Evolutionary conservation across 2,888 invertebrate species (phyloP).

Genomic region (Tubulanus polymorphus): DNA sequence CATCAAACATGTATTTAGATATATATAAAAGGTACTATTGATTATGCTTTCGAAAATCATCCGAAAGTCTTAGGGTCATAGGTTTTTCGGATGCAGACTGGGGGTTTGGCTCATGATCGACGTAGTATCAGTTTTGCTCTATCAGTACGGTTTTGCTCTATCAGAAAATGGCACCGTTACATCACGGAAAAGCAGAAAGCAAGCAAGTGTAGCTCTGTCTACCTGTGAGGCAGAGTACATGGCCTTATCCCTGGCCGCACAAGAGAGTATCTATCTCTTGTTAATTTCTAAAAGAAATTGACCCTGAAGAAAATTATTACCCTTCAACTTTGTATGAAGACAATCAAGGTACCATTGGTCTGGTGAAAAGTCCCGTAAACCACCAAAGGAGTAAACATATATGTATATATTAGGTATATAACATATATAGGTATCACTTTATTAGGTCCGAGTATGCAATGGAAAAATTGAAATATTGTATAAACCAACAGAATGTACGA

Average conservation of each 20-base stretch:
- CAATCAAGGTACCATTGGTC: constrained; percentile 22
- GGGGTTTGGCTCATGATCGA: constrained; percentile 1
- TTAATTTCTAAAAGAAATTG: constrained; percentile 10
- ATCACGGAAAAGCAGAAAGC: constrained; percentile 15
- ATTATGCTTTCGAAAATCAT: constrained; percentile 5
- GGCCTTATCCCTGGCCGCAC: constrained; percentile 18
- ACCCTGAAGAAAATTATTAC: too few relatives aligned
- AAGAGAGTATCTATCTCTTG: constrained; percentile 19
- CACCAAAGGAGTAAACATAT: constrained; percentile 25
- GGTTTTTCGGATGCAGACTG: constrained; percentile 12
- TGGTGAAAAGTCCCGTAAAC: constrained; percentile 16
- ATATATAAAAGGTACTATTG: constrained; percentile 4
- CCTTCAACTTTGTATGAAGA: too few relatives aligned
- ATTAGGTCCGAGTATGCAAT: constrained; percentile 5
- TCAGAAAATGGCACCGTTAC: constrained; percentile 8
- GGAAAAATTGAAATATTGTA: not conserved
- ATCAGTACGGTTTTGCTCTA: constrained; percentile 7
- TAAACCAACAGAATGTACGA: not conserved
- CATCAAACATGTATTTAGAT: constrained; percentile 6
- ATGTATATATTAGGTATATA: too few relatives aligned
- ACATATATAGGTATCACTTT: constrained; percentile 19
- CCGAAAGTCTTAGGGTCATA: not conserved
- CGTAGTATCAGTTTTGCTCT: too few relatives aligned
- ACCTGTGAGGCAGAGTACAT: constrained; percentile 28
- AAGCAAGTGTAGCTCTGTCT: constrained; percentile 20